Percentiles rank a stretch among this genome's conserved stretches.
phyloP scores from a whole-genome alignment of 2,113 vertebrate species.

The Jaculus jaculus region DNA sequence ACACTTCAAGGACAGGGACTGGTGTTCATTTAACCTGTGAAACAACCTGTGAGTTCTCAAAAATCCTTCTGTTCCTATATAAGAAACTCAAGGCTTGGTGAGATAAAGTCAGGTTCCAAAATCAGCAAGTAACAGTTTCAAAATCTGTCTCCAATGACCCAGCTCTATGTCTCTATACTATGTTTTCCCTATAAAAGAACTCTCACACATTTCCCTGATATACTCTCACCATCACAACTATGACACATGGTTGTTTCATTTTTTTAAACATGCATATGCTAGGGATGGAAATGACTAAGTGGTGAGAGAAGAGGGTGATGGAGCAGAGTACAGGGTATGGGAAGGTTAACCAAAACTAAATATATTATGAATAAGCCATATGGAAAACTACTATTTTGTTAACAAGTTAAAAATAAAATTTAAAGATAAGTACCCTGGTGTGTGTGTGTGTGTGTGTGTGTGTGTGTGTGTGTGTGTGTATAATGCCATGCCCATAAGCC shows the following conservation, averaged over 20 bases:
- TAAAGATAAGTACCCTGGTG: no score
- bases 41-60: not conserved
- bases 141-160: not conserved
- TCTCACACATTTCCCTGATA: not conserved
- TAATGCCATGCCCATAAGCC: no score
- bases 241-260: not conserved
- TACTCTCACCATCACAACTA: not conserved
- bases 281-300: no score
- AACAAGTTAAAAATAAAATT: no score
- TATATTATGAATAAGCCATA: no score
- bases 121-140: not conserved
- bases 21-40: not conserved
- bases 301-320: no score
- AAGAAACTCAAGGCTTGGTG: not conserved
- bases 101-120: not conserved
- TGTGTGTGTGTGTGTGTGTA: no score
- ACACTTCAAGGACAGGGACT: no score
- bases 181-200: rapidly evolving
- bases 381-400: no score
- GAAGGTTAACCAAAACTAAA: no score
- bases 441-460: no score
- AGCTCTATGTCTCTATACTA: not conserved
- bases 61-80: not conserved
- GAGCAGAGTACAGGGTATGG: no score
- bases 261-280: not conserved